Conservation (phyloP, 2,113 vertebrate genomes). For the Platichthys stellatus region DNA sequence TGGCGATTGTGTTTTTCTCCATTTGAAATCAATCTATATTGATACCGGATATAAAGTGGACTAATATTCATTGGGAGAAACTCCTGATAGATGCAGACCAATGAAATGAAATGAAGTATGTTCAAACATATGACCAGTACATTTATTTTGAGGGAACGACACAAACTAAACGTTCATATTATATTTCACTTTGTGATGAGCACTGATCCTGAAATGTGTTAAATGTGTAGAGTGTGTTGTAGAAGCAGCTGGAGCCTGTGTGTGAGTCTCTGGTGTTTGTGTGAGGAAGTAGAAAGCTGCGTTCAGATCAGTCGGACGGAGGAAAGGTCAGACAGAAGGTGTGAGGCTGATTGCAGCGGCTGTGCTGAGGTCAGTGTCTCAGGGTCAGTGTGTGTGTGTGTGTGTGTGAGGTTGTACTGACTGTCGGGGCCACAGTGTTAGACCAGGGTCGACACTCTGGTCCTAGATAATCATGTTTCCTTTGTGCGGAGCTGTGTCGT, state of each 20-base stretch:
- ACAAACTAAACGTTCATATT: too few species aligned
- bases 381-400: slow-evolving; percentile 18
- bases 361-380: slow-evolving; percentile 33
- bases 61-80: too few species aligned
- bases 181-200: too few species aligned
- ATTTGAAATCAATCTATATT: too few species aligned
- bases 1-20: too few species aligned
- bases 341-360: slow-evolving; percentile 25
- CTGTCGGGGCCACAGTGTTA: background rate
- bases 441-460: background rate
- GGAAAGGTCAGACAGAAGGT: slow-evolving; percentile 51
- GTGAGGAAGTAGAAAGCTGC: slow-evolving; percentile 1
- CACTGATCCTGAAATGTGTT: background rate
- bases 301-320: slow-evolving; percentile 23
- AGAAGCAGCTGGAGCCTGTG: background rate
- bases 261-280: background rate
- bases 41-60: too few species aligned
- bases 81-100: too few species aligned
- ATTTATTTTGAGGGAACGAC: too few species aligned
- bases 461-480: background rate
- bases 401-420: slow-evolving; percentile 5
- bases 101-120: too few species aligned
- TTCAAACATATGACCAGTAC: too few species aligned
- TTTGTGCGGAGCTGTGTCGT: background rate
- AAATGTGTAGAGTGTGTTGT: too few species aligned